Evolutionary conservation across 37 sponge, comb jelly and placozoan species (phyloP).

Genomic region (Eunapius fragilis): DNA sequence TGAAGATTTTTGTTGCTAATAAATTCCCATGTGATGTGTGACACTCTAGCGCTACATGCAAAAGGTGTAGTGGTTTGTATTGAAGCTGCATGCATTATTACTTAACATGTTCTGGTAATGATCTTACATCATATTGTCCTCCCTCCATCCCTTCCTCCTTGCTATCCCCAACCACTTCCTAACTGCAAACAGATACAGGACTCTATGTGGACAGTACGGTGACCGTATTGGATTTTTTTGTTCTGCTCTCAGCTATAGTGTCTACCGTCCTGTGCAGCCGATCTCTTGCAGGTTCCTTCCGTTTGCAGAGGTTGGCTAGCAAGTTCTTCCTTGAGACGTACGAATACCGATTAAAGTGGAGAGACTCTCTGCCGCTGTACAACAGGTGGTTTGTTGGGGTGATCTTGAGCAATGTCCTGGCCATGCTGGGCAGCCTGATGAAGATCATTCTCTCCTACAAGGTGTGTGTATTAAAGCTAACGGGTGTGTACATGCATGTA

Average conservation of each 20-base stretch:
- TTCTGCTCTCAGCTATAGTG: constrained; percentile 44
- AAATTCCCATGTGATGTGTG: too few relatives aligned
- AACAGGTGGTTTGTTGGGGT: constrained; percentile 83
- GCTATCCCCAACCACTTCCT: too few relatives aligned
- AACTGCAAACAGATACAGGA: neutral
- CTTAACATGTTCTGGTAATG: too few relatives aligned
- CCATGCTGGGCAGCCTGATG: constrained; percentile 62
- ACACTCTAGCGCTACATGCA: too few relatives aligned
- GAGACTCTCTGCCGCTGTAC: constrained; percentile 57
- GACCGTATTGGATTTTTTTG: constrained; percentile 43
- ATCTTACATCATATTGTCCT: too few relatives aligned
- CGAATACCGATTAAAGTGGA: constrained; percentile 48
- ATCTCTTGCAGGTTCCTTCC: constrained; percentile 46
- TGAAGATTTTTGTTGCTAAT: too few relatives aligned
- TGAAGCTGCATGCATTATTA: too few relatives aligned
- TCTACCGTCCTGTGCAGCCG: constrained; percentile 67
- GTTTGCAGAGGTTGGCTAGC: constrained; percentile 14
- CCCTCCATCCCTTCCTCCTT: too few relatives aligned
- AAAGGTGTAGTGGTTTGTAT: too few relatives aligned
- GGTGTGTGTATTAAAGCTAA: neutral
- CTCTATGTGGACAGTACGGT: neutral
- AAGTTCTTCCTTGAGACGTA: constrained; percentile 59
- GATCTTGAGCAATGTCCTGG: constrained; percentile 58
- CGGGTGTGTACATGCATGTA: too few relatives aligned
- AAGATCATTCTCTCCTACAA: constrained; percentile 2